Evolutionary conservation across 1,140 invertebrate species (phyloP), one percentile per base, ranked within the genome.

Genomic region (Atta texana): DNA sequence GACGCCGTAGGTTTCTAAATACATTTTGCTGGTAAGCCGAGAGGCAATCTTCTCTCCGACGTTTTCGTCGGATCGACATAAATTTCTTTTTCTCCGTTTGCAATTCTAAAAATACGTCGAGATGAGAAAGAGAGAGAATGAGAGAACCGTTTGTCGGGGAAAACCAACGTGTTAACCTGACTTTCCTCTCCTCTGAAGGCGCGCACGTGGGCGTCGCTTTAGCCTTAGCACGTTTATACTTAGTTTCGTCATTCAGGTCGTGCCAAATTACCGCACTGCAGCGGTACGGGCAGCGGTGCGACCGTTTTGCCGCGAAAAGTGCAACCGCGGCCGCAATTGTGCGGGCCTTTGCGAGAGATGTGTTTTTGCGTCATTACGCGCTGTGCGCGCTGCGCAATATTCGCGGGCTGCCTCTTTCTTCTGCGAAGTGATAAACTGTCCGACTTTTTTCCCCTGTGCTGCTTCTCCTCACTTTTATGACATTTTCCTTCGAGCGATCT

Each of bases 231-330:
- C 69, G 76, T 90, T 91, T 91, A 91, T 87, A 91, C 87, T 91
- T 91, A 90, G 89, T 91, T 91, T 91, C 86, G 87, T 91, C 77
- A 91, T 91, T 91, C 75, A 90, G 90, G 89, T 91, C 90, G 89
- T 49, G 89, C 85, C 59, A 76, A 90, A 90, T 91, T 90, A 87
- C 85, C 28, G 68, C 68, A 16, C 51, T n/a, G 63, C 66, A 24
- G 39, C 66, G 64, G 34, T 68, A 4, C 18, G 31, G 31, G 31
- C 31, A 44, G 31, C n/a, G 57, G 68, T 74, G 81, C 69, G 76
- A 16, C 51, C 85, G 57, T 75, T 53, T 21, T 77, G 24, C 28
- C 74, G 34, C 59, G 85, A 88, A 69, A 87, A 87, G 77, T 87
- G 78, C 84, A 91, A 87, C 87, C 28, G 53, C 76, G 63, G 39